A percentile compares a stretch with the other conserved stretches of the same genome.
Evolutionary conservation across 2,888 invertebrate genomes (phyloP).

Genomic region (Pollenia labialis): DNA sequence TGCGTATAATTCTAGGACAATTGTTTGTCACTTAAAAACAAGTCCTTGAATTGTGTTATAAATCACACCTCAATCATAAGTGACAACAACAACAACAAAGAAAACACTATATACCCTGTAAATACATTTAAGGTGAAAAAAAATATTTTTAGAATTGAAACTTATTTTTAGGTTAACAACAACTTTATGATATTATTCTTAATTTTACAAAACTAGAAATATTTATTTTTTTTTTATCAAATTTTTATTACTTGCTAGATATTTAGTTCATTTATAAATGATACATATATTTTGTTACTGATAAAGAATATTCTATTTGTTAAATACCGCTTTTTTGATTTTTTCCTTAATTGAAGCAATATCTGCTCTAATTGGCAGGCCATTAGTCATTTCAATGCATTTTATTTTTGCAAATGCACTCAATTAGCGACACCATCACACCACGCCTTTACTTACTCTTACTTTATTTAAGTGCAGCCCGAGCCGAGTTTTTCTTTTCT

Average conservation of each 20-base stretch:
- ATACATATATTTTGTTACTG: too few relatives aligned
- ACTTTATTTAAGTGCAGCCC: conserved; percentile 13
- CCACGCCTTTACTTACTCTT: conserved; percentile 53
- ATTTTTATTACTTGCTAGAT: too few relatives aligned
- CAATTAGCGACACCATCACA: conserved; percentile 34
- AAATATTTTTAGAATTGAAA: background rate
- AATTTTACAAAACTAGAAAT: conserved; percentile 15
- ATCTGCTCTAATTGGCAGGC: conserved; percentile 10
- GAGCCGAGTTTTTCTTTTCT: background rate
- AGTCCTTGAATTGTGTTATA: conserved; percentile 67
- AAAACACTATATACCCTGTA: conserved; percentile 32
- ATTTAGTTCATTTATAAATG: too few relatives aligned
- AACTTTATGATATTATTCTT: background rate
- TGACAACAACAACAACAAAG: conserved; percentile 22
- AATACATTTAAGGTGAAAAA: background rate
- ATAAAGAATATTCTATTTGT: too few relatives aligned
- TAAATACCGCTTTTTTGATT: too few relatives aligned
- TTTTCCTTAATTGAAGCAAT: too few relatives aligned
- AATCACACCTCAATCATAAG: conserved; percentile 56
- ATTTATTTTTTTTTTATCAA: background rate
- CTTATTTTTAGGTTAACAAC: conserved; percentile 41
- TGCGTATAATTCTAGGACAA: conserved; percentile 23
- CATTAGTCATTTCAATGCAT: background rate
- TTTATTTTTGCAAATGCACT: conserved; percentile 8
- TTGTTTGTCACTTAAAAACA: conserved; percentile 59